phyloP scores from a whole-genome alignment of 1,140 invertebrate species.

The Mycetomoellerius zeteki region DNA sequence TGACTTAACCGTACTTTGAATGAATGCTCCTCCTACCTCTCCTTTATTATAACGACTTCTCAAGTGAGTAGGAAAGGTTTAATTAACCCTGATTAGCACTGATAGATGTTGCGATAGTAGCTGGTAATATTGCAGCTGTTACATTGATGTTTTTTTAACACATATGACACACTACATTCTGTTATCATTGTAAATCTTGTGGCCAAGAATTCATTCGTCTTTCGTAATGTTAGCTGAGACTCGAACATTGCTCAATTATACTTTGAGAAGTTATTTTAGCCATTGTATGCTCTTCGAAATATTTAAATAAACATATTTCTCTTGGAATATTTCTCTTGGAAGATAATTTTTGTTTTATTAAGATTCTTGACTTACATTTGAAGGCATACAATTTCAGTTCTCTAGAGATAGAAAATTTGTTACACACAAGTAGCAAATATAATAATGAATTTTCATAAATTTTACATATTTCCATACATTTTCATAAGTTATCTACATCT shows the following conservation, averaged over 20 bases:
- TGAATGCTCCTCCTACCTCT: background rate
- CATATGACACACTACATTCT: background rate
- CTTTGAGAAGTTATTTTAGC: background rate
- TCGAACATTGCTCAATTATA: background rate
- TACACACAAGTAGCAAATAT: background rate
- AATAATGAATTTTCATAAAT: background rate
- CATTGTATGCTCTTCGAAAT: background rate
- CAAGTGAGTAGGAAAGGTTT: background rate
- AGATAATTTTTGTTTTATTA: background rate
- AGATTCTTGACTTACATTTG: background rate
- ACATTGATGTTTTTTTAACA: slow-evolving; percentile 6
- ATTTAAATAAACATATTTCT: background rate
- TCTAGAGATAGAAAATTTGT: background rate
- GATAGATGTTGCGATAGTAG: too few relatives aligned
- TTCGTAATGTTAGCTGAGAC: background rate
- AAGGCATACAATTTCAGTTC: background rate
- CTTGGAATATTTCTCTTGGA: background rate
- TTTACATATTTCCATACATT: too few relatives aligned
- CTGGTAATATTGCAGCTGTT: background rate
- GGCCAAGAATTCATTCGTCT: background rate
- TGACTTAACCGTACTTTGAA: slow-evolving; percentile 17
- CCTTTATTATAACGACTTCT: background rate
- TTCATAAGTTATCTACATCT: too few relatives aligned
- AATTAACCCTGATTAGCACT: slow-evolving; percentile 22
- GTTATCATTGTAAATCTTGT: slow-evolving; percentile 12